Percentiles rank a stretch among this genome's conserved stretches.
These are phyloP conservation scores for Microhierax caerulescens DNA, from an alignment of 2,797 vertebrate species.

Conservation along the genomic window DNA sequence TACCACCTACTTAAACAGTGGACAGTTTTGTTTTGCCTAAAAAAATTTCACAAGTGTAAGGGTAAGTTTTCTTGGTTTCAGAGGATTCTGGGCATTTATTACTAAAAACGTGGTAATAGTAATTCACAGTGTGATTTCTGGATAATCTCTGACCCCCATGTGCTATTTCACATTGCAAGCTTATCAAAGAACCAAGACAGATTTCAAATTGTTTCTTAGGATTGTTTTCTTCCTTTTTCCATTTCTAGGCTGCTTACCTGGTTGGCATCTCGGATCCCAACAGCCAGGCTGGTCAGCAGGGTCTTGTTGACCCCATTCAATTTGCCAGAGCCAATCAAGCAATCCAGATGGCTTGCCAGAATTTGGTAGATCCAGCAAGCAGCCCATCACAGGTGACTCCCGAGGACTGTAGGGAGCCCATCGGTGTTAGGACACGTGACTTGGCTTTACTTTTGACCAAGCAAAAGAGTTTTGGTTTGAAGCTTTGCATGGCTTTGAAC, in stretches of 20 bases:
- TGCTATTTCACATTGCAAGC: not conserved
- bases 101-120: not conserved
- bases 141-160: not conserved
- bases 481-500: not conserved
- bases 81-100: not conserved
- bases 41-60: not conserved
- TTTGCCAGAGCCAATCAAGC: slow-evolving; percentile 96
- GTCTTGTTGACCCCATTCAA: slow-evolving; percentile 97
- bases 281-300: slow-evolving; percentile 96
- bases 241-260: slow-evolving; percentile 89
- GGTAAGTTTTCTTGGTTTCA: not conserved
- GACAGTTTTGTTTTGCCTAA: not conserved
- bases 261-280: slow-evolving; percentile 97
- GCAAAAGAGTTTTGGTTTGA: not conserved
- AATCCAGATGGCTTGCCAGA: slow-evolving; percentile 99
- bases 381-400: slow-evolving; percentile 92
- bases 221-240: not conserved
- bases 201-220: not conserved
- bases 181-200: not conserved
- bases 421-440: rapidly evolving
- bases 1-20: not conserved
- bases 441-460: not conserved
- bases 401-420: rapidly evolving
- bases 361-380: slow-evolving; percentile 93
- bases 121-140: not conserved